Conservation (phyloP, 2,113 vertebrate genomes). For the Pomatorhinus ruficollis region DNA sequence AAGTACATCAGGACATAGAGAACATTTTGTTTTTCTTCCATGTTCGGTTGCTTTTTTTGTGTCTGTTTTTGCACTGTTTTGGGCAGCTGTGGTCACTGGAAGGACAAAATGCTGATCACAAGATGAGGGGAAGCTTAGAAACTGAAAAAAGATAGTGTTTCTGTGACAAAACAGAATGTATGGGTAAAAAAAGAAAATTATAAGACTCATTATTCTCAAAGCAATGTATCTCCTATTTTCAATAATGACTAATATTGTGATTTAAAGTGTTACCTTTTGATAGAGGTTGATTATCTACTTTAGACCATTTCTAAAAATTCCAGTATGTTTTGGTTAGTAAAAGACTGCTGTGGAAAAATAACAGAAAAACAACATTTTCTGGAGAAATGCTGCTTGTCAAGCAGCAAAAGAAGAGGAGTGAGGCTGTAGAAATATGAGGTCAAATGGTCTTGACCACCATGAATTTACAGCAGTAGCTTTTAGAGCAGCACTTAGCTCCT, state of each 20-base stretch:
- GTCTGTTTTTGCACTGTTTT: conserved; percentile 12
- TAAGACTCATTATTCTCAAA: background rate
- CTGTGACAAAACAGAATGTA: background rate
- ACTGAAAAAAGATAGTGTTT: background rate
- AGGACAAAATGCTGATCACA: conserved; percentile 27
- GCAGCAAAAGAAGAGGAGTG: background rate
- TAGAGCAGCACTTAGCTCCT: background rate
- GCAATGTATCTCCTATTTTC: background rate
- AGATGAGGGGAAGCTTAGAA: background rate
- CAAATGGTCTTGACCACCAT: background rate
- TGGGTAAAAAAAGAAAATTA: background rate
- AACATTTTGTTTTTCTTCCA: conserved; percentile 39
- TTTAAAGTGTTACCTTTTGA: background rate
- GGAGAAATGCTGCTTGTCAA: background rate
- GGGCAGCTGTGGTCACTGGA: conserved; percentile 1
- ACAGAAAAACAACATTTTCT: background rate
- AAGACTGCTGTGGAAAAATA: background rate
- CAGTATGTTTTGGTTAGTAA: background rate
- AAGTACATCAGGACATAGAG: background rate
- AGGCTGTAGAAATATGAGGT: background rate
- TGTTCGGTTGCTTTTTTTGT: conserved; percentile 1
- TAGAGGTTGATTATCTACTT: background rate
- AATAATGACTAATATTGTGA: background rate
- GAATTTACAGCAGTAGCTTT: background rate
- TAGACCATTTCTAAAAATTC: background rate